A percentile compares a stretch with the other conserved stretches of the same genome.
Conservation (phyloP, 1,140 invertebrate genomes). For the Drosophila tropicalis region DNA sequence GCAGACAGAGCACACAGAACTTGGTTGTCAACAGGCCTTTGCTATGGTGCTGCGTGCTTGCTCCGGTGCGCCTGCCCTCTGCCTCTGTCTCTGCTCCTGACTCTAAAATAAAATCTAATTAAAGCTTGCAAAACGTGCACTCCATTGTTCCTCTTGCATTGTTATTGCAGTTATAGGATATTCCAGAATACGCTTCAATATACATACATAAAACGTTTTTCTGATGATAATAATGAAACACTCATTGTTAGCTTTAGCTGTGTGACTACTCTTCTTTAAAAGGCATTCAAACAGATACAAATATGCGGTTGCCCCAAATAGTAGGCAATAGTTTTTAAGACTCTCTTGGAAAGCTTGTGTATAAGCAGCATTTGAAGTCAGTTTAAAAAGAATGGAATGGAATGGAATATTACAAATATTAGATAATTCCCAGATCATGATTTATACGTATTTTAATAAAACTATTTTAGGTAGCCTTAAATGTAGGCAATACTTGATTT, state of each 20-base stretch:
- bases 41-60: constrained; percentile 17
- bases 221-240: not conserved
- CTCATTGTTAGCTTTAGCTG: no score
- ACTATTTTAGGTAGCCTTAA: no score
- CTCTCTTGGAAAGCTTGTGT: not conserved
- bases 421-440: no score
- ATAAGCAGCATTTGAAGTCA: no score
- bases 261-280: not conserved
- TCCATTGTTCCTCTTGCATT: not conserved
- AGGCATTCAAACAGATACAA: not conserved
- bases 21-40: constrained; percentile 56
- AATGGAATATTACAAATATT: no score
- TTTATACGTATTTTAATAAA: no score
- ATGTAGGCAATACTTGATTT: no score
- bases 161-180: constrained; percentile 49
- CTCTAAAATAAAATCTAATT: constrained; percentile 74
- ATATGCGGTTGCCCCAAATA: not conserved
- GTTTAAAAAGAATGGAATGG: no score
- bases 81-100: constrained; percentile 16
- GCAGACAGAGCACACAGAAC: constrained; percentile 23
- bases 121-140: constrained; percentile 66
- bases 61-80: constrained; percentile 21
- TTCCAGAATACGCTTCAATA: constrained; percentile 27
- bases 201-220: constrained; percentile 17
- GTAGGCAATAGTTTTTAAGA: constrained; percentile 10